Conservation (phyloP, 1,140 invertebrate species). For the Drosophila triauraria region DNA sequence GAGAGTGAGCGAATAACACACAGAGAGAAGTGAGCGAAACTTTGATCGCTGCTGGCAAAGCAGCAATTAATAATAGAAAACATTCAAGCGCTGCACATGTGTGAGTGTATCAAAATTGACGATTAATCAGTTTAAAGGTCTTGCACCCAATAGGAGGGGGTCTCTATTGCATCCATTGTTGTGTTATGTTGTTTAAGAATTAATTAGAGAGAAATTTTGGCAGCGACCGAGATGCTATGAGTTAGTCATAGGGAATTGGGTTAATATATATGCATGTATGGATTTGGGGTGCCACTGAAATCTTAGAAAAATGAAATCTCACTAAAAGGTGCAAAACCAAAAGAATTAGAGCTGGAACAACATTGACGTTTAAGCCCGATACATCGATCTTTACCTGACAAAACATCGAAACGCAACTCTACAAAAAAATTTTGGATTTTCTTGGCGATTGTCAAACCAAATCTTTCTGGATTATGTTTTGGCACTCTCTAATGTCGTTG, state of each 20-base stretch:
- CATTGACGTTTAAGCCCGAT: not conserved
- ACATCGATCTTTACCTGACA: not conserved
- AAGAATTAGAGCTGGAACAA: too few relatives aligned
- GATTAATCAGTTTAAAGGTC: conserved; percentile 79
- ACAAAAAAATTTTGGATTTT: not conserved
- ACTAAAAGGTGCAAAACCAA: not conserved
- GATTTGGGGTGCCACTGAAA: conserved; percentile 11
- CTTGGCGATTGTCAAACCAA: not conserved
- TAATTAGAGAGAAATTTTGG: conserved; percentile 40
- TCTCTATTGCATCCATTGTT: conserved; percentile 44
- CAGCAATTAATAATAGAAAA: conserved; percentile 53
- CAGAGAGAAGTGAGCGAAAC: conserved; percentile 19
- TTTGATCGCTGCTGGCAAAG: conserved; percentile 44
- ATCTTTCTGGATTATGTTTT: conserved; percentile 3
- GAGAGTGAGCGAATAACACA: conserved; percentile 2
- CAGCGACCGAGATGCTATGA: conserved; percentile 11
- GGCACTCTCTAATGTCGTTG: not conserved
- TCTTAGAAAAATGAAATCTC: not conserved
- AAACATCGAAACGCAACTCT: not conserved
- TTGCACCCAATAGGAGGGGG: conserved; percentile 14
- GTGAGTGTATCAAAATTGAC: conserved; percentile 53
- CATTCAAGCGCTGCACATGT: conserved; percentile 26
- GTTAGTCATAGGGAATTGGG: conserved; percentile 40
- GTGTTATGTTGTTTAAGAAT: conserved; percentile 48
- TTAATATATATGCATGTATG: conserved; percentile 18